Base-by-base conservation (phyloP, 2,888 invertebrate species). In the Andricus quercusramuli region DNA sequence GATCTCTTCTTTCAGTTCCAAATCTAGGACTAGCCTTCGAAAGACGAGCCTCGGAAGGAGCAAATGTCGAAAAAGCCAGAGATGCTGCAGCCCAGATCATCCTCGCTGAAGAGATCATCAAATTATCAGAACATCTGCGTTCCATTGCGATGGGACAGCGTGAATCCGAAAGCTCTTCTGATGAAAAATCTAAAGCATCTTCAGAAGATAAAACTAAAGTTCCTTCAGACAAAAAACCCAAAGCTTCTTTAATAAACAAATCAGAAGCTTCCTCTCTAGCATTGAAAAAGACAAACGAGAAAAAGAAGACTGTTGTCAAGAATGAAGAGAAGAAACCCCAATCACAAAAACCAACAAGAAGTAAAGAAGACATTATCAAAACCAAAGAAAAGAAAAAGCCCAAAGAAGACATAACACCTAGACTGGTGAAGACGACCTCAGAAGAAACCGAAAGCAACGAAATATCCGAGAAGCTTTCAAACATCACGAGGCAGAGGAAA, bases 21-120 rank as follows among this genome's bases (percentile, higher is more conserved):
- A 83, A 84, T 77, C 65, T 89, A n/a, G 86, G 85, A 2, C 74
- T 94, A 67, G 93, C 93, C 66, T 95, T 96, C 74, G 96, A 96
- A 89, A 94, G 97, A 80, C 94, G 97, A 87, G 96, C 97, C 3
- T 97, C 97, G 0, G 97, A 97, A 89, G 96, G 95, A 88, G 94
- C 86, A 0, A 77, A 77, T 47, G 82, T 83, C 17, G 83, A 87
- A 37, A 67, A 80, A 47, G 85, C 65, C 47, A 85, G 85, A 70
- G 92, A 90, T 80, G 90, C 88, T 1, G 92, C 89, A 29, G 89
- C 90, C 4, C 91, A 92, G 81, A 93, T 93, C 9, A 89, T 92
- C 88, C 93, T 97, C 81, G 97, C 97, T 0, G 97, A 97, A 88
- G 97, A 97, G 93, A 97, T 97, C 84, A 95, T 96, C 85, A 97